Conservation (phyloP, 1,140 invertebrate genomes). For the Zophobas atratus region DNA sequence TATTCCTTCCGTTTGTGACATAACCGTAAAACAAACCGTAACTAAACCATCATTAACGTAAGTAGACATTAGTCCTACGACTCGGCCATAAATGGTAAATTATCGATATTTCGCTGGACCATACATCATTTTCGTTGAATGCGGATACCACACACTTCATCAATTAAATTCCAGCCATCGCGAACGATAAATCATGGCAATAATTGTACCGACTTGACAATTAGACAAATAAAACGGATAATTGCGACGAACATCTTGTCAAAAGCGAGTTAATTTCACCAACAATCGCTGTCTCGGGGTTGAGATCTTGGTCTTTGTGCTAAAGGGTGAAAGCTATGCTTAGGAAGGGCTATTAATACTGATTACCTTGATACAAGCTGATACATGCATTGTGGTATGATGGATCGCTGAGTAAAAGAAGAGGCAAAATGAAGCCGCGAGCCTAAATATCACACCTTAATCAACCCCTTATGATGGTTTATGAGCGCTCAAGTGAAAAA, state of each 20-base stretch:
- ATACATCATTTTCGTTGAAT: conserved; percentile 30
- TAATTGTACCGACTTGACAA: conserved; percentile 40
- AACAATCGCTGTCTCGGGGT: conserved; percentile 34
- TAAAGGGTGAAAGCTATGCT: conserved; percentile 18
- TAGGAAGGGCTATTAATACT: conserved; percentile 53
- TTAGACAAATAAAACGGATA: conserved; percentile 42
- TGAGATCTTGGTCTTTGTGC: conserved; percentile 37
- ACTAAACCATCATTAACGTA: conserved; percentile 33
- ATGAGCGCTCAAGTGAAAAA: conserved; percentile 25
- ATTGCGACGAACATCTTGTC: conserved; percentile 35
- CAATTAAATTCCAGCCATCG: conserved; percentile 28
- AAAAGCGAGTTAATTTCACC: conserved; percentile 40
- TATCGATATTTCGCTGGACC: conserved; percentile 25
- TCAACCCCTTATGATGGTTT: not conserved
- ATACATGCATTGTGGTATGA: conserved; percentile 53
- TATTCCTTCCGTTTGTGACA: conserved; percentile 7
- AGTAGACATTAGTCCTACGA: not conserved
- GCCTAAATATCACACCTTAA: conserved; percentile 14
- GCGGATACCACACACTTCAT: conserved; percentile 18
- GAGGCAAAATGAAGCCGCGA: conserved; percentile 13
- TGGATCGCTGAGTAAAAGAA: conserved; percentile 42
- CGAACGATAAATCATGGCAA: conserved; percentile 30
- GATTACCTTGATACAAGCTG: conserved; percentile 52
- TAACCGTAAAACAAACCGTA: conserved; percentile 41
- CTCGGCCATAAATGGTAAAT: conserved; percentile 6